Evolutionary conservation across 2,797 vertebrate species (phyloP).

Genomic region (Alca torda): DNA sequence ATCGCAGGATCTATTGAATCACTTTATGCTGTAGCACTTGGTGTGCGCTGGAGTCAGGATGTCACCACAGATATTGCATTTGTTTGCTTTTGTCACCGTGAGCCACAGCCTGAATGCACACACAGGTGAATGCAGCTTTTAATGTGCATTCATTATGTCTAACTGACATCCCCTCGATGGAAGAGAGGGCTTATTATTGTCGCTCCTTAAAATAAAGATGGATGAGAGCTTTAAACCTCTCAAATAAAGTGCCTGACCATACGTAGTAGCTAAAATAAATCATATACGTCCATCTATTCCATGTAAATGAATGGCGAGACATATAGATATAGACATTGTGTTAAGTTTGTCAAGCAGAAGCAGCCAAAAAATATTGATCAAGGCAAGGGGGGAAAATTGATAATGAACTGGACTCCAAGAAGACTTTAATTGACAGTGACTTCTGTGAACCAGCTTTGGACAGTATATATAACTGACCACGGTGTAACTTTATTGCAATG

Average conservation of each 20-base stretch:
- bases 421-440: slow-evolving; percentile 77
- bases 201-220: slow-evolving; percentile 65
- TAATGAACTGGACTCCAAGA: slow-evolving; percentile 71
- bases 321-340: slow-evolving; percentile 69
- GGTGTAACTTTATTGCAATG: slow-evolving; percentile 72
- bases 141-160: slow-evolving; percentile 65
- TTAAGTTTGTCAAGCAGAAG: slow-evolving; percentile 66
- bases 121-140: slow-evolving; percentile 57
- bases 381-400: slow-evolving; percentile 57
- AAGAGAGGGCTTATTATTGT: slow-evolving; percentile 58
- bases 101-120: slow-evolving; percentile 24
- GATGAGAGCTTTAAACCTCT: slow-evolving; percentile 65
- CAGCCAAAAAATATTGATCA: slow-evolving; percentile 79
- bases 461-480: slow-evolving; percentile 70
- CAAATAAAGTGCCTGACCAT: slow-evolving; percentile 65
- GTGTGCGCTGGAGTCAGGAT: neutral
- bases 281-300: slow-evolving; percentile 60
- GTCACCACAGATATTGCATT: slow-evolving; percentile 18
- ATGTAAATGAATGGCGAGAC: slow-evolving; percentile 75
- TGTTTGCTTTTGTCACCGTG: slow-evolving; percentile 40
- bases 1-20: neutral
- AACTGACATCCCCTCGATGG: slow-evolving; percentile 44
- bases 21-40: neutral
- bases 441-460: slow-evolving; percentile 69
- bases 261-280: slow-evolving; percentile 65